Base-by-base conservation (phyloP, 2,888 invertebrate genomes). In the Gymnocheta viridis region DNA sequence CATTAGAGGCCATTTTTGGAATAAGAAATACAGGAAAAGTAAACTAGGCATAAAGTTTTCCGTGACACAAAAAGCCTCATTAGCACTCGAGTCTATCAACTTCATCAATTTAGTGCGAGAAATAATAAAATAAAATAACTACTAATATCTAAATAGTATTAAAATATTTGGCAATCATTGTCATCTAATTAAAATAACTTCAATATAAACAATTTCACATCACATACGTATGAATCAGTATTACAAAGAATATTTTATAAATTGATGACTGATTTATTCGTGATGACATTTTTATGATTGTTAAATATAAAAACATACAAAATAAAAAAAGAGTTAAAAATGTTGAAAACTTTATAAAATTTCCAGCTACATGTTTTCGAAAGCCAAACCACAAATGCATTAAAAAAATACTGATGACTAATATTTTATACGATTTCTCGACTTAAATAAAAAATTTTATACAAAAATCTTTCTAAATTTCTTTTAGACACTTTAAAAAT, bases 211-310 rank as follows among this genome's bases (percentile, higher is more conserved):
- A 54, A 77, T 10, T 49, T 35, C 5, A 78, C 32, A 14, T 5
- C 47, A 51, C 49, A 69, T 29, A 38, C 14, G n/a, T 49, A 27
- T 41, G 29, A 41, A 72, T 58, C 6, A 60, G 27, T 35, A 32
- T 22, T 44, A 41, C 6, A 38, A 24, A 27, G 14, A 49, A 47
- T 29, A 69, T 47, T 22, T 69, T 35, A 29, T 64, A 35, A 81
- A 76, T 74, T 81, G 69, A 81, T 84, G 81, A 84, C 67, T 47
- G 76, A 81, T 73, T 84, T 67, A 67, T 74, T 67, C 81, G 81
- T 73, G 84, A 81, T 84, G 84, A 84, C 81, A 84, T 73, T 62
- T 84, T 84, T 81, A 84, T 73, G 70, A 76, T 80, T 54, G 17
- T 44, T 22, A 51, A 58, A 38, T 27, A 38, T 54, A 56, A 74